Evolutionary conservation across 2,797 vertebrate species (phyloP).

Genomic region (Rhabdomys pumilio): DNA sequence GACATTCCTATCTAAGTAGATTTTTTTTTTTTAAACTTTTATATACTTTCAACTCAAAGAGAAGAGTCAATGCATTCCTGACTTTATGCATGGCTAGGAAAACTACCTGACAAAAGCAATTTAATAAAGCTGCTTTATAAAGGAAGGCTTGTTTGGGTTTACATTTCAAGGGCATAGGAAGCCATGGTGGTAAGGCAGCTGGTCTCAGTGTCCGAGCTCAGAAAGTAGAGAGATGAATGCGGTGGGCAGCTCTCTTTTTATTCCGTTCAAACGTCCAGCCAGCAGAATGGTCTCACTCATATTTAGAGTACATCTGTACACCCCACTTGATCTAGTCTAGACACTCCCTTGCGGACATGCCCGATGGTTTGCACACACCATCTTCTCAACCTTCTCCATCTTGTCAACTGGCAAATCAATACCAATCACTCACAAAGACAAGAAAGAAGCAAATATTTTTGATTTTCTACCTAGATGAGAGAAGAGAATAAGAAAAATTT

Average conservation of each 20-base stretch:
- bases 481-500: neutral
- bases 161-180: neutral
- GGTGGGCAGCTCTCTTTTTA: neutral
- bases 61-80: neutral
- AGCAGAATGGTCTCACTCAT: neutral
- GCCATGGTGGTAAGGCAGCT: too few relatives aligned
- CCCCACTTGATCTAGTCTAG: neutral
- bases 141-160: neutral
- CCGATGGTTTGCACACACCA: neutral
- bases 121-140: neutral
- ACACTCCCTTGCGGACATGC: neutral
- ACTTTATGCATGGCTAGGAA: neutral
- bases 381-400: neutral
- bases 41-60: neutral
- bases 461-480: conserved; percentile 17
- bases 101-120: neutral
- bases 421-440: neutral
- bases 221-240: neutral
- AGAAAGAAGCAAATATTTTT: neutral
- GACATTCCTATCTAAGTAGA: neutral
- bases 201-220: neutral
- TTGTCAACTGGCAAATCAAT: neutral
- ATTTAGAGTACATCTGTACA: neutral
- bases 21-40: neutral
- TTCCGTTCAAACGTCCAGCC: neutral